A percentile compares a stretch with the other conserved stretches of the same genome.
phyloP scores from a whole-genome alignment of 2,797 vertebrate genomes.

The Sebastes flavidus region DNA sequence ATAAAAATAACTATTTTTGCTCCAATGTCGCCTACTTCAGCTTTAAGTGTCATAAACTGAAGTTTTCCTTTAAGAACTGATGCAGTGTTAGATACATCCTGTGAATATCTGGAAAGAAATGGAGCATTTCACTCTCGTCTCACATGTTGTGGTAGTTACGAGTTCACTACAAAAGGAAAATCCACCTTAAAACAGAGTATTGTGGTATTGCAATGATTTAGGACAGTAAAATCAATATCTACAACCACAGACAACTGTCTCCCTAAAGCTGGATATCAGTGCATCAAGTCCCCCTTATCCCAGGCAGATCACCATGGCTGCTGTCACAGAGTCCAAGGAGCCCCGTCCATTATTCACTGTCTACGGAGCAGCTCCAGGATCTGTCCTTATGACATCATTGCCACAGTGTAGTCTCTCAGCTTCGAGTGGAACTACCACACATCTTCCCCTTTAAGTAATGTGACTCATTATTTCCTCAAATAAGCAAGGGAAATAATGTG shows the following conservation, averaged over 20 bases:
- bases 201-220: not conserved
- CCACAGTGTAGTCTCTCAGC: not conserved
- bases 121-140: not conserved
- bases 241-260: slow-evolving; percentile 3
- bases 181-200: not conserved
- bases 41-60: too few species aligned
- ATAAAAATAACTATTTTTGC: too few species aligned
- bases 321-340: not conserved
- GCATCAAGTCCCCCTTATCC: not conserved
- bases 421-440: not conserved
- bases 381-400: slow-evolving; percentile 8
- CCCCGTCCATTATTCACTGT: slow-evolving; percentile 8
- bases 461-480: slow-evolving; percentile 62
- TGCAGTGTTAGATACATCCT: not conserved
- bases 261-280: not conserved
- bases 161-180: not conserved
- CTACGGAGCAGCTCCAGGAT: not conserved
- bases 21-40: too few species aligned
- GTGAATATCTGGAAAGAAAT: not conserved
- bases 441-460: not conserved
- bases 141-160: not conserved
- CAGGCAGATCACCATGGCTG: not conserved
- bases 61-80: not conserved
- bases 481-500: slow-evolving; percentile 1
- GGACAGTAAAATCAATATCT: slow-evolving; percentile 8